Percentiles rank a stretch among this genome's conserved stretches.
Evolutionary conservation across 92 coral and sea anemone genomes (phyloP).

Genomic region (Parazoanthus atlanticus): DNA sequence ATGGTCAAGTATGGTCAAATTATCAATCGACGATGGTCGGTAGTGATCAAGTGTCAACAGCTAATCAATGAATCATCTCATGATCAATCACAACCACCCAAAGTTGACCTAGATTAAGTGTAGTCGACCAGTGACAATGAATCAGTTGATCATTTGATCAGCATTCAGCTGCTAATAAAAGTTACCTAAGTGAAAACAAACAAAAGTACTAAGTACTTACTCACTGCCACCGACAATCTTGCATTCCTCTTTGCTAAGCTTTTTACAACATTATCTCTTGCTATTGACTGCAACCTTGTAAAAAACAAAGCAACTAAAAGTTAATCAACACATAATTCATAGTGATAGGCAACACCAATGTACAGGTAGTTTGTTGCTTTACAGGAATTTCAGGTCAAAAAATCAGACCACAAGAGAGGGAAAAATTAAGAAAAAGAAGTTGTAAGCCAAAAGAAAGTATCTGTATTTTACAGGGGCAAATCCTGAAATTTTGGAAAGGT

Average conservation of each 20-base stretch:
- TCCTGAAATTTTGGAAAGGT: no score
- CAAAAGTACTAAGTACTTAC: conserved; percentile 69
- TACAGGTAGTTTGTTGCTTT: background rate
- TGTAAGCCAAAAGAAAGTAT: no score
- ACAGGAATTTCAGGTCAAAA: no score
- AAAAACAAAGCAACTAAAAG: background rate
- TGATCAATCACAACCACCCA: no score
- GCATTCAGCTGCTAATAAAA: background rate
- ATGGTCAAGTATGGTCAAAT: no score
- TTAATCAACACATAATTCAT: background rate
- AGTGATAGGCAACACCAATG: background rate
- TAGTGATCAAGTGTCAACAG: no score
- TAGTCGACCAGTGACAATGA: no score
- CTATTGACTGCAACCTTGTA: conserved; percentile 71
- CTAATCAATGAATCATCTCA: no score
- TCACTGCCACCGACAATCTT: conserved; percentile 80
- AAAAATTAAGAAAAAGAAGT: no score
- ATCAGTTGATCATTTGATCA: background rate
- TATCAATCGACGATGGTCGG: no score
- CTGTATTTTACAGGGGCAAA: no score
- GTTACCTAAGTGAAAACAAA: background rate
- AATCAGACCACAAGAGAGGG: background rate
- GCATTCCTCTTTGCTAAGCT: conserved; percentile 82
- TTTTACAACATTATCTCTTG: conserved; percentile 77
- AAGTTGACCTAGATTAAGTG: no score